Evolutionary conservation across 2,797 vertebrate genomes (phyloP).

Genomic region (Lutjanus argentimaculatus): DNA sequence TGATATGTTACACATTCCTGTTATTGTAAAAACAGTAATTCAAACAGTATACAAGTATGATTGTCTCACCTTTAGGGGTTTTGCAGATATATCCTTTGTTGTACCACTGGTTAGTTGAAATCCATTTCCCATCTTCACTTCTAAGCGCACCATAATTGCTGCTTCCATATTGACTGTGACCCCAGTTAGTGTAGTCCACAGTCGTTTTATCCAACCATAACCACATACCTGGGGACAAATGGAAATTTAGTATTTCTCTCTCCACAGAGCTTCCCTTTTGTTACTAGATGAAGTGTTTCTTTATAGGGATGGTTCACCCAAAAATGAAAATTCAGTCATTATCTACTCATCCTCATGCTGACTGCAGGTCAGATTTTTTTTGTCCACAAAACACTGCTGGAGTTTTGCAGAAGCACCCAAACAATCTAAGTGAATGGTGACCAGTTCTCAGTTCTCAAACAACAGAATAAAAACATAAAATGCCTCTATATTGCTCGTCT

Average conservation of each 20-base stretch:
- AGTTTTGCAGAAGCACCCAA: too few relatives aligned
- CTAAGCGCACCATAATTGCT: accelerated
- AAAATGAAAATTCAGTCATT: too few relatives aligned
- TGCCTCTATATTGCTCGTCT: too few relatives aligned
- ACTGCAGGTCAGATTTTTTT: too few relatives aligned
- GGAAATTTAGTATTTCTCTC: not conserved
- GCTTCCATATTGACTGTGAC: accelerated
- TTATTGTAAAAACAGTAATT: not conserved
- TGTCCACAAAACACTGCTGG: too few relatives aligned
- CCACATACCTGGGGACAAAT: slow-evolving; percentile 38
- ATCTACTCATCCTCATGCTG: too few relatives aligned
- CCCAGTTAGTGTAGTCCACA: slow-evolving; percentile 61
- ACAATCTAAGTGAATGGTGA: too few relatives aligned
- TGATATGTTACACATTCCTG: not conserved
- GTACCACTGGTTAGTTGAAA: accelerated
- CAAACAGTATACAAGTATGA: not conserved
- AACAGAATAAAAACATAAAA: too few relatives aligned
- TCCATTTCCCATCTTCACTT: slow-evolving; percentile 48
- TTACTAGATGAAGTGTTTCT: not conserved
- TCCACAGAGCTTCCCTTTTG: not conserved
- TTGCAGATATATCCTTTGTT: slow-evolving; percentile 62
- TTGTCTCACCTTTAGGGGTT: slow-evolving; percentile 59
- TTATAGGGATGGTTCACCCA: not conserved
- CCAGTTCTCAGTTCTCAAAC: too few relatives aligned
- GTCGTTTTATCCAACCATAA: slow-evolving; percentile 52